Evolutionary conservation across 2,113 vertebrate genomes (phyloP), one percentile per base, ranked within the genome.

Genomic region (Lethenteron camtschaticum): DNA sequence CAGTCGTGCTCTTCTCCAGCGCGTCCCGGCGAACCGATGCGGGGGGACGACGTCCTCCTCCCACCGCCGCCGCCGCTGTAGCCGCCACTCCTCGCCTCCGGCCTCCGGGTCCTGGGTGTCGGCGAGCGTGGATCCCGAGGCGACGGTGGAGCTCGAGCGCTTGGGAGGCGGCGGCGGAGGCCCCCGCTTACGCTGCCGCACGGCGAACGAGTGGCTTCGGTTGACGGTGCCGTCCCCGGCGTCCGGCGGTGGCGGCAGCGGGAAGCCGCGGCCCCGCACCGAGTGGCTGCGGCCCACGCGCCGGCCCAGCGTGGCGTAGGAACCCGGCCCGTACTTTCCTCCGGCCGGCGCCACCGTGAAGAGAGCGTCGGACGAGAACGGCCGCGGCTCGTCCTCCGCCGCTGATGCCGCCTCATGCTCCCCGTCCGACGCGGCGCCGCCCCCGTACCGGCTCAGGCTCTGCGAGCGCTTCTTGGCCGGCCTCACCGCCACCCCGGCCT

Each of bases 131-230:
- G 83, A 81, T 20, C 82, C 88, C 70, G 88, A 88, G 63, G 63
- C n/a, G 76, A 96, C 88, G 71, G 91, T 88, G 0, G 92, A 97
- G 77, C 91, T 96, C 69, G 89, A 97, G 71, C 92, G 90, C 72
- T 96, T 97, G 58, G 92, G 92, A 0, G 91, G 92, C 0, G 92
- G 88, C 0, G 92, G 92, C 0, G 92, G 91, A 0, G 92, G 92
- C 0, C 91, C 92, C 76, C 95, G 95, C 74, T 95, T 96, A 75
- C 90, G 88, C 24, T 89, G 91, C 20, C 91, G 82, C n/a, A 95
- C 82, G 0, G 90, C 87, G 0, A 96, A 85, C 6, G 92, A 86
- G 78, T 88, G 89, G 74, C 82, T 85, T 73, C 90, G 87, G 78
- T 83, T 85, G 70, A 82, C 80, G 0, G 81, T 85, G 79, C 89